Evolutionary conservation across 2,888 invertebrate species (phyloP).

Genomic region (Netelia melanura): DNA sequence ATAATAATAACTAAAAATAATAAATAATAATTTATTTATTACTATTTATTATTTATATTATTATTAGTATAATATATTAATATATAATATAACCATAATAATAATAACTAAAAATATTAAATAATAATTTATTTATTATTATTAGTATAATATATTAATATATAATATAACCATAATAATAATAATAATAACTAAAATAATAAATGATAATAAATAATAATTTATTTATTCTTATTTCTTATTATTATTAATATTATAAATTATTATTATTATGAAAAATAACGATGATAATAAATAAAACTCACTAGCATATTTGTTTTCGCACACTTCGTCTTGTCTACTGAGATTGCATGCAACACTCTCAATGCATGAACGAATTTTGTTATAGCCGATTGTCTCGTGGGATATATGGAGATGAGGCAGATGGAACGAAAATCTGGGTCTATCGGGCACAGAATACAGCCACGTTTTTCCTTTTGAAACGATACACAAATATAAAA

Average conservation of each 20-base stretch:
- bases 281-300: background rate
- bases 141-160: no score
- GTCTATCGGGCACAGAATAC: constrained; percentile 73
- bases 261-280: background rate
- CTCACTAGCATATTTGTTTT: constrained; percentile 47
- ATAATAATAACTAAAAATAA: no score
- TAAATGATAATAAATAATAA: no score
- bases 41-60: no score
- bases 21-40: no score
- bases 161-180: background rate
- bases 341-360: constrained; percentile 56
- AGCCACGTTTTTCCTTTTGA: constrained; percentile 72
- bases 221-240: no score
- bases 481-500: constrained; percentile 38
- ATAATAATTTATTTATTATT: no score
- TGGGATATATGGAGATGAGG: constrained; percentile 69
- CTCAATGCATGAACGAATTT: constrained; percentile 69
- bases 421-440: constrained; percentile 65
- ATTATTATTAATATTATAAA: no score
- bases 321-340: constrained; percentile 21
- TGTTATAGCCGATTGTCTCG: constrained; percentile 62
- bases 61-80: no score
- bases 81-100: no score
- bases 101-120: no score
- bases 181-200: no score